Base-by-base conservation (phyloP, 1,140 invertebrate species). In the Bombus haemorrhoidalis region DNA sequence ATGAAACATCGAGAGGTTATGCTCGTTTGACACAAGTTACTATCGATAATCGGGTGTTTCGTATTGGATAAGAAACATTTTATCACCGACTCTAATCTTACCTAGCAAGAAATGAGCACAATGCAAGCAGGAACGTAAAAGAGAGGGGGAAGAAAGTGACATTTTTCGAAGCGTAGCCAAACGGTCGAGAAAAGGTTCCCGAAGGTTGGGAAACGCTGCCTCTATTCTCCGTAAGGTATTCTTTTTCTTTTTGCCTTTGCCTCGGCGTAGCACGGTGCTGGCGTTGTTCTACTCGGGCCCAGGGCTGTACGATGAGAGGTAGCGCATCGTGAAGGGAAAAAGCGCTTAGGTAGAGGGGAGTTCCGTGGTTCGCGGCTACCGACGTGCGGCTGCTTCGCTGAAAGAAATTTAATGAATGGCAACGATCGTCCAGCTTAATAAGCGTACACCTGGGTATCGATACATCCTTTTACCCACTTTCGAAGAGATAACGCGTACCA, bases 391-490 rank as follows among this genome's bases (percentile, higher is more conserved):
- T 69, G 57, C 74, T 69, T 74, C 34, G 64, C 57, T 72, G 85
- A 86, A 88, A 88, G 87, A 92, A 92, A 91, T 89, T 90, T 93
- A 94, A 93, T 92, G 92, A 93, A 93, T 93, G 91, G 88, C 88
- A 87, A 87, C 87, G 82, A 91, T 88, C 81, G 66, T 89, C 87
- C 79, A 73, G 81, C 88, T 87, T 87, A 90, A 90, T 93, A 91
- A 93, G 34, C 64, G 41, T 75, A 72, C 47, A 81, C 57, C 72
- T 88, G 68, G 68, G 53, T 41, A 83, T 34, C 75, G 71, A 59
- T 59, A 28, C 53, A 39, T 62, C 37, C 53, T 53, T 53, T 53
- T 25, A 47, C 22, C 10, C 73, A 13, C 4, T 47, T 13, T 18
- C 3, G 3, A 53, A 10, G n/a, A 5, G 34, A 53, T 25, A 74